phyloP scores from a whole-genome alignment of 1,140 invertebrate genomes.

The Drosophila sp. region DNA sequence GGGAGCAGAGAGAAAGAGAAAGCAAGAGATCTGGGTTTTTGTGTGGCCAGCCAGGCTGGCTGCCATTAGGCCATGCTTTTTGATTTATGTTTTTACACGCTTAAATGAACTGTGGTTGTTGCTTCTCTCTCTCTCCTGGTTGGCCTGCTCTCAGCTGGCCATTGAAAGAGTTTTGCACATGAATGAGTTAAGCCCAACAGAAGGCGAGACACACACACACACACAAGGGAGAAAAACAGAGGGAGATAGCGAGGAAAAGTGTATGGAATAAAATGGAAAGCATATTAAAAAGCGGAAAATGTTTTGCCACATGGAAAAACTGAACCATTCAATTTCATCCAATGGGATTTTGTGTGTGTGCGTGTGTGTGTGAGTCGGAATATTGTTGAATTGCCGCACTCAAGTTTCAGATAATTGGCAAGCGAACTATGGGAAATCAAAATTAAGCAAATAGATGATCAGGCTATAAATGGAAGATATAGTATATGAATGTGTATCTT shows the following conservation, averaged over 20 bases:
- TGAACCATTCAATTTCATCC: slow-evolving; percentile 35
- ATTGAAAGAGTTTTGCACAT: slow-evolving; percentile 73
- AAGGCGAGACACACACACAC: slow-evolving; percentile 3
- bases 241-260: background rate
- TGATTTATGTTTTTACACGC: slow-evolving; percentile 81
- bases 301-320: slow-evolving; percentile 44
- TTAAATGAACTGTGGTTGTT: slow-evolving; percentile 73
- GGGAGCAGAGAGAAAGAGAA: slow-evolving; percentile 7
- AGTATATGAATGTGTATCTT: background rate
- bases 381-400: background rate
- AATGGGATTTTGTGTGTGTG: slow-evolving; percentile 19
- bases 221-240: slow-evolving; percentile 1
- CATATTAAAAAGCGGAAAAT: slow-evolving; percentile 62
- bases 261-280: slow-evolving; percentile 44
- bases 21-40: slow-evolving; percentile 15
- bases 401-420: slow-evolving; percentile 21
- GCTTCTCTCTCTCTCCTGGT: slow-evolving; percentile 19
- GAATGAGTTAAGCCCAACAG: slow-evolving; percentile 62
- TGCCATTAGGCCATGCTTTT: slow-evolving; percentile 73
- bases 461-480: background rate
- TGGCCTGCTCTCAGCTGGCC: slow-evolving; percentile 23
- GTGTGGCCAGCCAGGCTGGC: slow-evolving; percentile 42
- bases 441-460: slow-evolving; percentile 4
- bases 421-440: slow-evolving; percentile 18
- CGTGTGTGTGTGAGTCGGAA: slow-evolving; percentile 4